These are phyloP conservation scores for Trypoxylus dichotomus DNA, from an alignment of 1,140 invertebrate species.

Conservation along the genomic window DNA sequence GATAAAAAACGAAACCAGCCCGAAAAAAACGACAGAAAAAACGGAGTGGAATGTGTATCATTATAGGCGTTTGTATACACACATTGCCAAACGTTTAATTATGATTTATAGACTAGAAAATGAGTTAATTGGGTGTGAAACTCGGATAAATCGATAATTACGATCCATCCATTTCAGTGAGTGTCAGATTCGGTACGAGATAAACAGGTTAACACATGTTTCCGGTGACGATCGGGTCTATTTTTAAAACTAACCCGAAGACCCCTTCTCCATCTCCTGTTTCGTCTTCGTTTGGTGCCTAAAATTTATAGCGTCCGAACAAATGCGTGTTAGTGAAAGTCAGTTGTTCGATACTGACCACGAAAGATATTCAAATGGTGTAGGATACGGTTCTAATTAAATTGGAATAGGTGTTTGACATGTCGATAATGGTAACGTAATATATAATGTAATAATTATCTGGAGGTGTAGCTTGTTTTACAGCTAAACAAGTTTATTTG, in stretches of 20 bases:
- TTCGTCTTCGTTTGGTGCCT: neutral
- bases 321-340: too few relatives aligned
- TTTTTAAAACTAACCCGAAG: neutral
- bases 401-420: too few relatives aligned
- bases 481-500: too few relatives aligned
- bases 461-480: too few relatives aligned
- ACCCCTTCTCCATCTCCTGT: neutral
- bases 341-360: too few relatives aligned
- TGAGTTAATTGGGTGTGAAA: constrained; percentile 6
- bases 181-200: neutral
- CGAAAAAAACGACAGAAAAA: neutral
- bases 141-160: constrained; percentile 7
- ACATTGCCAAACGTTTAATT: constrained; percentile 7
- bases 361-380: too few relatives aligned
- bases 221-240: neutral
- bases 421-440: too few relatives aligned
- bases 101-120: constrained; percentile 3
- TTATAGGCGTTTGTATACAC: constrained; percentile 3
- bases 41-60: neutral
- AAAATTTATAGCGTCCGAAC: too few relatives aligned
- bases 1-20: neutral
- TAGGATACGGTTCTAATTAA: too few relatives aligned
- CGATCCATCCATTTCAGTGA: neutral
- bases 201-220: neutral
- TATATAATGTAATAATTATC: too few relatives aligned